Evolutionary conservation across 2,888 invertebrate genomes (phyloP), one percentile per base, ranked within the genome.

Genomic region (Actias luna): DNA sequence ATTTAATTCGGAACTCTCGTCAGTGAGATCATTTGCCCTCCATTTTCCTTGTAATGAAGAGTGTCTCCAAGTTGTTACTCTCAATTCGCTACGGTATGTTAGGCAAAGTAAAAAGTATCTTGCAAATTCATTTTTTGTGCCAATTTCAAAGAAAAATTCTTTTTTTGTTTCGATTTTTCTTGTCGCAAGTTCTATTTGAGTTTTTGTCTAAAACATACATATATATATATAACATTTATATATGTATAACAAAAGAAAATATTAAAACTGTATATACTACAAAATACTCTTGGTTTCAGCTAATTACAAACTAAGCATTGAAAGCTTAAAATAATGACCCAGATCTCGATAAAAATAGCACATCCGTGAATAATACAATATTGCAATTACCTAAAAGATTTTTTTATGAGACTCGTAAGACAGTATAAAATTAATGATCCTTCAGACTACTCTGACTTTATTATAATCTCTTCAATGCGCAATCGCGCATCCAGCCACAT

Each of bases 401-500:
- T 29, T 57, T 36, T 22, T 31, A 16, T 10, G 7, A 18, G 42
- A 29, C 29, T 57, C 18, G 12, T 57, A 76, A 80, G 75, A 78
- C 78, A 75, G 71, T 79, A 78, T 73, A 76, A 83, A 82, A 84
- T 84, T 83, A 85, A 85, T 85, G 84, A 77, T 74, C 74, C 78
- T 79, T 79, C 83, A 76, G 75, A 71, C 72, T 77, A 73, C 77
- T 77, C 78, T 78, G 82, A 83, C 83, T 83, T 85, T 83, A 84
- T 87, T 82, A 84, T 82, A 82, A 83, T 81, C 82, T 83, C 76
- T 76, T 73, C 77, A 74, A 78, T 79, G 80, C 82, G 80, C 80
- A 85, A 87, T 87, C 82, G 83, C 72, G 82, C 80, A 83, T 69
- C 82, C 82, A 81, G 76, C 82, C 85, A 83, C 82, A 81, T 80